These are phyloP conservation scores for Onchidella celtica DNA, from an alignment of 2,888 invertebrate genomes.

Conservation along the genomic window DNA sequence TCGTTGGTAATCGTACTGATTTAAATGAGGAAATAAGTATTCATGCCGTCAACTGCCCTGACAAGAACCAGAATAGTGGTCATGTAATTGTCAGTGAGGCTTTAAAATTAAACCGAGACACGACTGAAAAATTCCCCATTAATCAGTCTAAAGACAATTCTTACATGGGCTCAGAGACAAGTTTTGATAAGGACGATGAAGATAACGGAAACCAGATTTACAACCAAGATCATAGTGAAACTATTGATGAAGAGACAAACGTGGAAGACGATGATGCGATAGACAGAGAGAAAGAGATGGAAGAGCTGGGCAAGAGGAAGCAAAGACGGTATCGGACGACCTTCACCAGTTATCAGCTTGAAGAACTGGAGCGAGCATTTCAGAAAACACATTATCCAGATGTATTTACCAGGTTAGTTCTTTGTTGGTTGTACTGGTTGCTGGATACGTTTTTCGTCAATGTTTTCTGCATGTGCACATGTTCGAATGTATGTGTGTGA, in stretches of 20 bases:
- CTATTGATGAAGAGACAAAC: neutral
- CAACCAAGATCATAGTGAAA: slow-evolving; percentile 10
- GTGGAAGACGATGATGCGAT: slow-evolving; percentile 36
- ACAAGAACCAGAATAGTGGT: neutral
- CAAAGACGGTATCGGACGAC: slow-evolving; percentile 78
- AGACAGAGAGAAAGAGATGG: slow-evolving; percentile 60
- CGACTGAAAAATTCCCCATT: neutral
- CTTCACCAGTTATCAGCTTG: slow-evolving; percentile 77
- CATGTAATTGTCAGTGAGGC: neutral
- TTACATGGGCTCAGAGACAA: neutral
- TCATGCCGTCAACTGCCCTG: neutral
- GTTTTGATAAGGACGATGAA: neutral
- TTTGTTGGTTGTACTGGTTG: neutral
- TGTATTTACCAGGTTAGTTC: slow-evolving; percentile 77
- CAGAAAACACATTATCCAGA: slow-evolving; percentile 80
- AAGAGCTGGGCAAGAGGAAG: slow-evolving; percentile 75
- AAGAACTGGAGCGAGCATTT: slow-evolving; percentile 78
- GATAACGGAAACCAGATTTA: neutral
- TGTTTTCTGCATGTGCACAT: neutral
- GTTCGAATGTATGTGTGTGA: neutral
- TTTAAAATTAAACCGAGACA: too few species aligned
- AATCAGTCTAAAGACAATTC: neutral
- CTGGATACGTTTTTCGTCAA: neutral
- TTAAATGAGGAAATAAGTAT: neutral
- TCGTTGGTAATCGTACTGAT: neutral